These are phyloP conservation scores for Leptinotarsa peninsularis DNA, from an alignment of 2,888 invertebrate genomes.

Conservation along the genomic window DNA sequence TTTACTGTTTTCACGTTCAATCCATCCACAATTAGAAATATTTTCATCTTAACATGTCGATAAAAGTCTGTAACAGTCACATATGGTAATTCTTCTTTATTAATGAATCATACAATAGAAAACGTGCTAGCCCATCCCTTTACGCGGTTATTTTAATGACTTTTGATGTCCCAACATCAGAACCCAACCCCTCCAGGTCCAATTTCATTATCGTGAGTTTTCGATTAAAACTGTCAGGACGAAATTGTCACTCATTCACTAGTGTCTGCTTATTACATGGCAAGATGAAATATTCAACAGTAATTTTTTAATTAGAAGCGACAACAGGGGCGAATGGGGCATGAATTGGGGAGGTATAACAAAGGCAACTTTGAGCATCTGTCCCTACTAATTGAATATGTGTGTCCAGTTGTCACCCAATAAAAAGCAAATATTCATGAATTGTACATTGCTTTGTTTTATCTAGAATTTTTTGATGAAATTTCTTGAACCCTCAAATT, in stretches of 20 bases:
- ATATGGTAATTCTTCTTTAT: not conserved
- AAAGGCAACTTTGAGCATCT: not conserved
- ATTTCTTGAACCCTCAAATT: too few relatives aligned
- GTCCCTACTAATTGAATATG: too few relatives aligned
- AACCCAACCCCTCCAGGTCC: conserved; percentile 2
- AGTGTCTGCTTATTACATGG: not conserved
- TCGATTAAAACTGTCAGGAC: conserved; percentile 23
- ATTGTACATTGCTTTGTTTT: too few relatives aligned
- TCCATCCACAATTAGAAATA: not conserved
- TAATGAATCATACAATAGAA: not conserved
- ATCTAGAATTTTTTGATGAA: too few relatives aligned
- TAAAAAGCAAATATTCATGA: too few relatives aligned
- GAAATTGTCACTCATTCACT: conserved; percentile 17
- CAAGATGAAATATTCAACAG: conserved; percentile 12
- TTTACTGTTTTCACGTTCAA: too few relatives aligned
- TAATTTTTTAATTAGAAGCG: not conserved
- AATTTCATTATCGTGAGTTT: conserved; percentile 21
- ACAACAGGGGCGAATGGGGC: not conserved
- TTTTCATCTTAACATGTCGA: not conserved
- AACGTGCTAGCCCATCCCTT: not conserved
- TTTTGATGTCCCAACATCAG: conserved; percentile 3
- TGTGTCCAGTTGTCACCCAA: too few relatives aligned
- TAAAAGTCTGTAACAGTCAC: not conserved
- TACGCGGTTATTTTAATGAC: conserved; percentile 10
- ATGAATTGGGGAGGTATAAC: not conserved